Evolutionary conservation across 1,140 invertebrate species (phyloP).

Genomic region (Megalopta genalis): DNA sequence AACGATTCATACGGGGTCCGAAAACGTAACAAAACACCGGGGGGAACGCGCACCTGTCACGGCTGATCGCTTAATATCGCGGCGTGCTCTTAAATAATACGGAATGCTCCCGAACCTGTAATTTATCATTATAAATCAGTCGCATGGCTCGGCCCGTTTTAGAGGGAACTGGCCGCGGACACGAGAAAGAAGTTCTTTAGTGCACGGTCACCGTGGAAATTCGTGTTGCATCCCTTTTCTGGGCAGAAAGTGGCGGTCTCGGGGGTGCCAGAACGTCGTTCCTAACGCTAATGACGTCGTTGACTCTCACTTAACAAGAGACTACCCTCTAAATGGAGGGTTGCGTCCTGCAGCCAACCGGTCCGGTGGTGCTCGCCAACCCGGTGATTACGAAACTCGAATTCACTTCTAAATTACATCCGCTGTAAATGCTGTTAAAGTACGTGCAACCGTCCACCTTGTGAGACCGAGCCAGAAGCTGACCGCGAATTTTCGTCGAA

Average conservation of each 20-base stretch:
- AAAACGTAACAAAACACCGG: not conserved
- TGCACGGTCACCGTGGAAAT: constrained; percentile 44
- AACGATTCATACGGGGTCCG: not conserved
- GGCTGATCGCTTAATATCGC: constrained; percentile 5
- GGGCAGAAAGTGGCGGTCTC: constrained; percentile 57
- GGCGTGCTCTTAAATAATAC: not conserved
- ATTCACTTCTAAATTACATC: constrained; percentile 62
- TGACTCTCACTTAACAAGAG: constrained; percentile 73
- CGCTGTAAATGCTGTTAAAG: constrained; percentile 52
- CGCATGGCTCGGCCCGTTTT: not conserved
- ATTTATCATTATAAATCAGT: constrained; percentile 33
- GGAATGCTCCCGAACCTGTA: not conserved
- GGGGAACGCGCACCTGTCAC: not conserved
- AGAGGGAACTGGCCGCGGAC: not conserved
- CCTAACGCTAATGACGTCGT: constrained; percentile 72
- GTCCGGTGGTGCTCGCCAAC: constrained; percentile 53
- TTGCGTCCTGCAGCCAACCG: constrained; percentile 54
- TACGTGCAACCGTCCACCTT: constrained; percentile 30
- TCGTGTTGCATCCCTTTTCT: constrained; percentile 43
- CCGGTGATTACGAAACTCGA: constrained; percentile 63
- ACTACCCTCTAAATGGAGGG: constrained; percentile 69
- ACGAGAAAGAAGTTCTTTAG: not conserved
- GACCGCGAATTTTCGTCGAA: constrained; percentile 15
- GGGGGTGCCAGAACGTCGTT: constrained; percentile 67
- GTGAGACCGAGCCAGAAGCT: not conserved